phyloP scores from a whole-genome alignment of 2,888 invertebrate species.

The Neoitamus cyanurus region DNA sequence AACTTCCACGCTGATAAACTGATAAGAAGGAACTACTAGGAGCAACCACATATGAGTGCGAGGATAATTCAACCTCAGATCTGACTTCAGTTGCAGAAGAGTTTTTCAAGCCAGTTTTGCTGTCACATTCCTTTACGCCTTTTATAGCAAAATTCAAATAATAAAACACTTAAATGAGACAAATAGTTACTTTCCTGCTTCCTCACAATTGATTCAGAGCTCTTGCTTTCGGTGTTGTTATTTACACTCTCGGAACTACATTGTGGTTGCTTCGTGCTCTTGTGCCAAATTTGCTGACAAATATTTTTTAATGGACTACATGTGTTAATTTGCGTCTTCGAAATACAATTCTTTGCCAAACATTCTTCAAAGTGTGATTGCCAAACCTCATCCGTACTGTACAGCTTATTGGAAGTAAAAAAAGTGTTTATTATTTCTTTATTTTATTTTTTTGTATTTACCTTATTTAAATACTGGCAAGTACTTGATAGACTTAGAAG shows the following conservation, averaged over 20 bases:
- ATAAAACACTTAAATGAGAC: too few relatives aligned
- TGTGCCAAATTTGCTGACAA: constrained; percentile 30
- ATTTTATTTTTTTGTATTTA: not conserved
- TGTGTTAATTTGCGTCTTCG: not conserved
- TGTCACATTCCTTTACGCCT: not conserved
- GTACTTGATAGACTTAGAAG: constrained; percentile 46
- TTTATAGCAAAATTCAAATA: too few relatives aligned
- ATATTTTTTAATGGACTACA: constrained; percentile 35
- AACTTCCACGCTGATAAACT: not conserved
- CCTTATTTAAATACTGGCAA: constrained; percentile 47
- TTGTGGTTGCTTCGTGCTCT: not conserved
- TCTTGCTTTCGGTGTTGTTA: too few relatives aligned
- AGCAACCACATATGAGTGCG: not conserved
- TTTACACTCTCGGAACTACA: too few relatives aligned
- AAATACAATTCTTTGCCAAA: not conserved
- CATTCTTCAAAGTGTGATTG: constrained; percentile 48
- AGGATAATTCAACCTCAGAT: not conserved
- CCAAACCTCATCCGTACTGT: constrained; percentile 49
- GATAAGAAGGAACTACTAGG: not conserved
- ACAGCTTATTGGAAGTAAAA: constrained; percentile 41
- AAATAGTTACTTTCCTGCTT: too few relatives aligned
- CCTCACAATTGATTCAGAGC: too few relatives aligned
- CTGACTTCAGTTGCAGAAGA: not conserved
- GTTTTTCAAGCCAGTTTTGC: not conserved
- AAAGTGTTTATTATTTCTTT: too few relatives aligned